Conservation (phyloP, 2,113 vertebrate species). For the Columba janthina region DNA sequence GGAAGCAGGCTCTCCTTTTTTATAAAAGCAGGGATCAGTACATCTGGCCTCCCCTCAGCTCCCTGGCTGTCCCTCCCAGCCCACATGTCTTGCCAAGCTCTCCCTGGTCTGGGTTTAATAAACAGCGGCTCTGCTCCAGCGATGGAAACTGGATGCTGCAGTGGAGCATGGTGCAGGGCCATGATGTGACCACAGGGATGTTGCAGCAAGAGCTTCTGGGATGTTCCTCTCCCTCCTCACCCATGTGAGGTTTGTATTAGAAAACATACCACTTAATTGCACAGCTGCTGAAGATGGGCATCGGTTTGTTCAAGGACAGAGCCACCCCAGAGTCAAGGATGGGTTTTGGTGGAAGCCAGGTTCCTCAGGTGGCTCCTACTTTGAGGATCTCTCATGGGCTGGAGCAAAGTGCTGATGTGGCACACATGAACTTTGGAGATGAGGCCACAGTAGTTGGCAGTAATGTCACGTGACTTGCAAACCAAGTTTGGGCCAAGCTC, state of each 20-base stretch:
- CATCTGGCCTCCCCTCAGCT: background rate
- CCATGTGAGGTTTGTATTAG: background rate
- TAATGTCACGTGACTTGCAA: background rate
- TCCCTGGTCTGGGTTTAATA: constrained; percentile 1
- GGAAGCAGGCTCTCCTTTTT: background rate
- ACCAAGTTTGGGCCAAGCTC: background rate
- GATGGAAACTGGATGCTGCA: background rate
- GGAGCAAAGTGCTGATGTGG: background rate
- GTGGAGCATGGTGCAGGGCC: background rate
- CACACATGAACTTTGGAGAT: background rate
- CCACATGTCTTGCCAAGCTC: background rate
- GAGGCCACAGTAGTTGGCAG: background rate
- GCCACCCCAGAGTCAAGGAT: background rate
- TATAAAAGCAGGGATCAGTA: background rate
- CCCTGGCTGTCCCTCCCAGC: background rate
- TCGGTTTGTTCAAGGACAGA: background rate
- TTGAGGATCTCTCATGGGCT: background rate
- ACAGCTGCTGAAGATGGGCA: background rate
- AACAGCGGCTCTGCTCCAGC: background rate
- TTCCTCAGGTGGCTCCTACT: background rate
- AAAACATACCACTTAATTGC: background rate
- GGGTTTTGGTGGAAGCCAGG: background rate
- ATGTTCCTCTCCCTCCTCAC: rapidly evolving
- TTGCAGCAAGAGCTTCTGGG: background rate
- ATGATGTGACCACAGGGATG: rapidly evolving